A percentile compares a stretch with the other conserved stretches of the same genome.
phyloP scores from a whole-genome alignment of 2,113 vertebrate species.

The Tachysurus fulvidraco region DNA sequence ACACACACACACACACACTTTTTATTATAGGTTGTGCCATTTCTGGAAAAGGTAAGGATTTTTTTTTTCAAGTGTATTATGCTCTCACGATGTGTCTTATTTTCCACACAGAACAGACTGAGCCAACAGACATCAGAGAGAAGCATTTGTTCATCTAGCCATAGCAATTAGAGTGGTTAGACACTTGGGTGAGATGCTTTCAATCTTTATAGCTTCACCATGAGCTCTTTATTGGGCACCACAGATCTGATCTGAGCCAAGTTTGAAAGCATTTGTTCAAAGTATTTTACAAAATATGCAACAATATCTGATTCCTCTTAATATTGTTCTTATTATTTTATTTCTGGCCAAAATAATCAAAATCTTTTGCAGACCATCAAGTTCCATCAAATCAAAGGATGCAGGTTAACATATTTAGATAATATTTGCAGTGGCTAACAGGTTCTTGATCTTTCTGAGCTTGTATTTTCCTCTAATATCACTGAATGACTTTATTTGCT shows the following conservation, averaged over 20 bases:
- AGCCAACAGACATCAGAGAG: background rate
- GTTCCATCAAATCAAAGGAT: background rate
- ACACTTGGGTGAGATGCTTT: background rate
- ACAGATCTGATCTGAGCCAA: background rate
- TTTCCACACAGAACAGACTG: slow-evolving; percentile 6
- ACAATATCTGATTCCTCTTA: background rate
- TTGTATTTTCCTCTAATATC: background rate
- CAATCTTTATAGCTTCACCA: background rate
- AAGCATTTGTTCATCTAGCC: background rate
- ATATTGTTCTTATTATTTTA: background rate
- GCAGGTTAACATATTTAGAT: background rate
- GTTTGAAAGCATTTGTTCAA: background rate
- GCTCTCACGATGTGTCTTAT: background rate
- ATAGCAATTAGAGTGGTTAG: slow-evolving; percentile 1
- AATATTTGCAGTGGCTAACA: background rate
- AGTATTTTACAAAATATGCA: background rate
- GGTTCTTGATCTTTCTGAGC: background rate
- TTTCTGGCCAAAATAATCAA: background rate
- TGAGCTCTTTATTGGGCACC: slow-evolving; percentile 14
- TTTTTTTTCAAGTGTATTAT: background rate
- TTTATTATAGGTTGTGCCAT: background rate
- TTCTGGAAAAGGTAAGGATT: background rate
- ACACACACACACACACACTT: background rate
- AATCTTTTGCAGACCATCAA: background rate
- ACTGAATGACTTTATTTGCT: background rate